phyloP scores from a whole-genome alignment of 1,140 invertebrate genomes.

The Phocides pigmalion region DNA sequence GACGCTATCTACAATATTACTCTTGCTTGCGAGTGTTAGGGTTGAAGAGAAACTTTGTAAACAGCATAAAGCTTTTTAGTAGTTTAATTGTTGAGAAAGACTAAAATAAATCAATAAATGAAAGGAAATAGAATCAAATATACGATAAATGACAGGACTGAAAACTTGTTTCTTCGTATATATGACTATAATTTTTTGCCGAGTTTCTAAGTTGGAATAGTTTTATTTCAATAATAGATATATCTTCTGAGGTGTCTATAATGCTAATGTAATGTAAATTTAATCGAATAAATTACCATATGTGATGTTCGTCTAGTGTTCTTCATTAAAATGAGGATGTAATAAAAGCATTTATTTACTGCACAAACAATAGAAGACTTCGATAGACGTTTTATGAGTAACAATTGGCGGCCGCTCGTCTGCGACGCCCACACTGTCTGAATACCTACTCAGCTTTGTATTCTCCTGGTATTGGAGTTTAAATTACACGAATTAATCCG shows the following conservation, averaged over 20 bases:
- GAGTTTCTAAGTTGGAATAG: background rate
- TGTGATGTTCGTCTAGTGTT: background rate
- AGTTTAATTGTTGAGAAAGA: no score
- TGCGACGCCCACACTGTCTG: conserved; percentile 42
- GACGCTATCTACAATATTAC: conserved; percentile 4
- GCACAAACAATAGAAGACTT: conserved; percentile 13
- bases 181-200: no score
- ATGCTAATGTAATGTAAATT: conserved; percentile 16
- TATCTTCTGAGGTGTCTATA: conserved; percentile 1
- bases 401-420: conserved; percentile 33
- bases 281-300: conserved; percentile 24
- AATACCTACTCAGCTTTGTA: conserved; percentile 67
- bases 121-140: no score
- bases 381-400: conserved; percentile 18
- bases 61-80: background rate
- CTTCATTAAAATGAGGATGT: conserved; percentile 17
- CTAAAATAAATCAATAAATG: background rate
- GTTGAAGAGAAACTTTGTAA: background rate
- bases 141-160: no score
- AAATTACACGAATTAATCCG: conserved; percentile 79
- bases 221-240: background rate
- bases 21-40: conserved; percentile 4
- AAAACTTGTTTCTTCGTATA: no score
- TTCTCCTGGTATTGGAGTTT: conserved; percentile 75
- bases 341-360: conserved; percentile 27